A percentile compares a stretch with the other conserved stretches of the same genome.
These are phyloP conservation scores for Gallinago nigripennis DNA, from an alignment of 2,797 vertebrate species.

Conservation along the genomic window DNA sequence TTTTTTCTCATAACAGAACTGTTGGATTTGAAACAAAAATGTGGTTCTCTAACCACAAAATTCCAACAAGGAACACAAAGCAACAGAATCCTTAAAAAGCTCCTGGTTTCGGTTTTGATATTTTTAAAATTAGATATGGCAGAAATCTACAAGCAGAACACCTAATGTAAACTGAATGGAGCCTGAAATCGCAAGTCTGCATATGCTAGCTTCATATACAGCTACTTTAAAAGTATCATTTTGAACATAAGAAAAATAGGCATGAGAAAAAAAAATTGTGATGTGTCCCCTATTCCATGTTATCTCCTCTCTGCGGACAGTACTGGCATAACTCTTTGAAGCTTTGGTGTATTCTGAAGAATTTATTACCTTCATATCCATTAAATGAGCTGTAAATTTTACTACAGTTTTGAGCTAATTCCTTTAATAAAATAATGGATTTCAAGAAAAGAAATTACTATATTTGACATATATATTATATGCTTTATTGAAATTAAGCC, in stretches of 20 bases:
- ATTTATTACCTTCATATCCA: not conserved
- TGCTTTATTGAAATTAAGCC: not conserved
- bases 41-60: constrained; percentile 50
- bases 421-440: not conserved
- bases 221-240: not conserved
- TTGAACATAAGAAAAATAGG: not conserved
- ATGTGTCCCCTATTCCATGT: not conserved
- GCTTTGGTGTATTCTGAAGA: not conserved
- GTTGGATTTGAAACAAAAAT: constrained; percentile 60
- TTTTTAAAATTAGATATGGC: constrained; percentile 21
- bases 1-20: constrained; percentile 30
- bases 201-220: not conserved
- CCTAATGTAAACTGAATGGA: not conserved
- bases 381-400: not conserved
- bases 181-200: not conserved
- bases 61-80: constrained; percentile 35
- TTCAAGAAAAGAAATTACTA: not conserved
- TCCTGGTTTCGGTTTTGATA: constrained; percentile 5
- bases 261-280: not conserved
- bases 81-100: constrained; percentile 47
- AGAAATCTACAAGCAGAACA: not conserved
- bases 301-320: not conserved
- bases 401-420: not conserved
- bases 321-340: not conserved
- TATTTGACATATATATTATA: not conserved